Base-by-base conservation (phyloP, 37 sponge, comb jelly and placozoan species). In the Hormiphora californensis region DNA sequence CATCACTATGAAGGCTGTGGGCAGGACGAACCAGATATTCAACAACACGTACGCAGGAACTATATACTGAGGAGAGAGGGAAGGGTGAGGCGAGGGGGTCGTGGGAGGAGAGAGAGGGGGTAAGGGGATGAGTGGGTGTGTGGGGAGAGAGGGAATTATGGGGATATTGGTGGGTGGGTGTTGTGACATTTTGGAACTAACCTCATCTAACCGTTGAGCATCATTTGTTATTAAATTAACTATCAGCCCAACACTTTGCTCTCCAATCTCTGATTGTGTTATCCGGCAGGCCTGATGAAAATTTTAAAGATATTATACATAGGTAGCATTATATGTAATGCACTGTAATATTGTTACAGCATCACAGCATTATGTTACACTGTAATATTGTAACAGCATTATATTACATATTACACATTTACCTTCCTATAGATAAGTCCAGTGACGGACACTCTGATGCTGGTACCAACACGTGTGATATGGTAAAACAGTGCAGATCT, bases 351-450 rank as follows among this genome's bases (percentile, higher is more conserved):
- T n/a, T n/a, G n/a, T n/a, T n/a, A n/a, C n/a, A n/a, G n/a, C n/a
- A n/a, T n/a, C n/a, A n/a, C n/a, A n/a, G n/a, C n/a, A n/a, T n/a
- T n/a, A n/a, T n/a, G n/a, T n/a, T n/a, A n/a, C n/a, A n/a, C n/a
- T n/a, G n/a, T n/a, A n/a, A 49, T 49, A 49, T 15, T 49, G 9
- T 49, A 9, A 17, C 12, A 15, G 53, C 15, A 17, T 49, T 49
- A 15, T 49, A 15, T 9, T 49, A 17, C 53, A 59, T 59, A 21
- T 23, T 9, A n/a, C 11, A 59, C 17, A 21, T 21, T 32, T 32
- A 67, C 68, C 28, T 67, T 67, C 35, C 68, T 67, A 28, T 67
- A 67, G 68, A 67, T 67, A 2, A 67, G 68, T 30, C 68, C 68
- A 67, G 68, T 67, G 19, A 67, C 68, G 19, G 68, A 9, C 2